Conservation (phyloP, 2,797 vertebrate genomes). For the Macropodus opercularis region DNA sequence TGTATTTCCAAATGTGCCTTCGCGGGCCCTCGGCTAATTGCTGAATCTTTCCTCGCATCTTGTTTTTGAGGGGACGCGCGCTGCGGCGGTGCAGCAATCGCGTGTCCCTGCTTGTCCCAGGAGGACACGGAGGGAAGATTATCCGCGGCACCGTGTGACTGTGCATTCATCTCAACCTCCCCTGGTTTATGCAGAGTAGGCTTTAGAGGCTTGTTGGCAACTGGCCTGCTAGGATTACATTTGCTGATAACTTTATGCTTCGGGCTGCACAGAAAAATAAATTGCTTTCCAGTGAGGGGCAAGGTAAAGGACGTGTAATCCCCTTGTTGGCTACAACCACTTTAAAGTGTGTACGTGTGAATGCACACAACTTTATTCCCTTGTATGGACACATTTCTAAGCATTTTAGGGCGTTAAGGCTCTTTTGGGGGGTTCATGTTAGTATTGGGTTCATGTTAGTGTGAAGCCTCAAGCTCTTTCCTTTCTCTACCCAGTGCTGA, state of each 20-base stretch:
- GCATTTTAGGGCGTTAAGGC: no score
- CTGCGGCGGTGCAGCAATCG: conserved; percentile 11
- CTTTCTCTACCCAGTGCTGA: no score
- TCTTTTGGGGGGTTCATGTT: no score
- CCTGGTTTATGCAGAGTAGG: conserved; percentile 51
- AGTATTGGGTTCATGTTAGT: no score
- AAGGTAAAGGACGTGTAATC: conserved; percentile 65
- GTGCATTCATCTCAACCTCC: conserved; percentile 42
- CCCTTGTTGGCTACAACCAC: conserved; percentile 47
- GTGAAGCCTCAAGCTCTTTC: no score
- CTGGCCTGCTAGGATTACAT: conserved; percentile 64
- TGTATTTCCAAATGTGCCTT: conserved; percentile 23
- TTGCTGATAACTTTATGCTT: conserved; percentile 59
- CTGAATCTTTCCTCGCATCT: conserved; percentile 39
- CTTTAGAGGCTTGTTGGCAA: conserved; percentile 46
- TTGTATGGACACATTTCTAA: no score
- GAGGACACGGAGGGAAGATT: conserved; percentile 32
- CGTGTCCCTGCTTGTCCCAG: conserved; percentile 12
- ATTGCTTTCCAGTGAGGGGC: conserved; percentile 65
- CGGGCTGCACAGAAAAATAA: conserved; percentile 60
- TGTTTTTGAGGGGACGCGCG: conserved; percentile 5
- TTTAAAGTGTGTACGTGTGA: conserved; percentile 4
- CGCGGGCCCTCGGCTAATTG: conserved; percentile 37
- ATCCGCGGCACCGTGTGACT: conserved; percentile 40
- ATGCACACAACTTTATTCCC: no score